These are phyloP conservation scores for Aythya baeri DNA, from an alignment of 2,113 vertebrate genomes.

Conservation along the genomic window DNA sequence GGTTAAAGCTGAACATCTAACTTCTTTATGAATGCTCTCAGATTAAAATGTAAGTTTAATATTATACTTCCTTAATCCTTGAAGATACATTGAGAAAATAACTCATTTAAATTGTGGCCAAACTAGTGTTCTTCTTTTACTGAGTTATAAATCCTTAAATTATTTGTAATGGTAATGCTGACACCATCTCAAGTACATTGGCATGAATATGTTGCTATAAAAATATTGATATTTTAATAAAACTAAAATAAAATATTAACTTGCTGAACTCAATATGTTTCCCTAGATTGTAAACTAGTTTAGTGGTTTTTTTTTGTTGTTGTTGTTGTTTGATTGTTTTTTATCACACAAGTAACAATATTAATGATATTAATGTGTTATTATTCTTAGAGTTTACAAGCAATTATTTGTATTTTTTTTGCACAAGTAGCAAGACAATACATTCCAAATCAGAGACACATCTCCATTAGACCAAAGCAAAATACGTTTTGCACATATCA, in stretches of 20 bases:
- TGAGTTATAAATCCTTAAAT: not conserved
- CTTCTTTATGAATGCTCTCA: not conserved
- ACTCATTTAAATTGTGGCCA: not conserved
- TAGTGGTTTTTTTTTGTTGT: too few relatives aligned
- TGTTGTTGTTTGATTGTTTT: too few relatives aligned
- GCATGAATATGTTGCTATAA: not conserved
- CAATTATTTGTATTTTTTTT: not conserved
- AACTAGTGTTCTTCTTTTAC: not conserved
- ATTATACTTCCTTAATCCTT: not conserved
- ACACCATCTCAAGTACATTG: not conserved
- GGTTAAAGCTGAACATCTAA: not conserved
- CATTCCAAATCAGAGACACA: not conserved
- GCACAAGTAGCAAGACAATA: not conserved
- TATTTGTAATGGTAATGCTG: constrained; percentile 14
- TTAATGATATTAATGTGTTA: not conserved
- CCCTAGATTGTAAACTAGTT: not conserved
- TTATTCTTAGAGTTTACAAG: not conserved
- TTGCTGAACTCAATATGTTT: not conserved
- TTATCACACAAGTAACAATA: not conserved
- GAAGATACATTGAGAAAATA: not conserved
- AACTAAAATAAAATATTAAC: not conserved
- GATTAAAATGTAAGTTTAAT: not conserved
- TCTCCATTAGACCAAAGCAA: not conserved
- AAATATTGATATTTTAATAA: not conserved
- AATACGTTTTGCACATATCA: not conserved